Percentiles rank a stretch among this genome's conserved stretches.
These are phyloP conservation scores for Gallinago jamesoni DNA, from an alignment of 2,113 vertebrate species.

Conservation along the genomic window DNA sequence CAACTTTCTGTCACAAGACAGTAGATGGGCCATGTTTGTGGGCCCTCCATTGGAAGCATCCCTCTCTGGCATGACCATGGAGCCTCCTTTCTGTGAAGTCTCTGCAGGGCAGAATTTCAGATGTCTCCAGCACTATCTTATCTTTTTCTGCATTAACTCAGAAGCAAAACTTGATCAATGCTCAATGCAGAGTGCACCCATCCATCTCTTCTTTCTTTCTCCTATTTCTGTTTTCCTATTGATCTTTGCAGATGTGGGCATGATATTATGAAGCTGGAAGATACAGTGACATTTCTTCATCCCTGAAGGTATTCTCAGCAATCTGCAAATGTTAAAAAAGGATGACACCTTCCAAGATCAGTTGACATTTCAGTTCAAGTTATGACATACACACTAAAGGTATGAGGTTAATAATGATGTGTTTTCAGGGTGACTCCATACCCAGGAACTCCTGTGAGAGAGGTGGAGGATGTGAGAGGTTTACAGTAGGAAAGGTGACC, in stretches of 20 bases:
- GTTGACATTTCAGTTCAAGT: background rate
- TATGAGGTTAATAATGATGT: background rate
- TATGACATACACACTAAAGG: background rate
- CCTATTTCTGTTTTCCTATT: background rate
- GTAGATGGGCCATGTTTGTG: background rate
- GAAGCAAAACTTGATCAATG: background rate
- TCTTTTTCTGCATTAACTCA: background rate
- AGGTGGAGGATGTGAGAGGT: background rate
- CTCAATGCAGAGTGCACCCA: background rate
- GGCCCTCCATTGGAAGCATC: background rate
- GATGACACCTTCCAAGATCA: background rate
- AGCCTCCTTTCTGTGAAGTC: background rate
- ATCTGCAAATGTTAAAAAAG: background rate
- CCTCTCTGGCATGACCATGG: background rate
- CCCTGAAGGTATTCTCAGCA: background rate
- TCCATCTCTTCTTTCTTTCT: background rate
- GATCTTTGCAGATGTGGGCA: background rate
- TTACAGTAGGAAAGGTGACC: background rate
- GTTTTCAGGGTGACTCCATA: background rate
- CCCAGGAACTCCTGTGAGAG: background rate
- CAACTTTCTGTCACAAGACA: background rate
- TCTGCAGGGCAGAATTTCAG: background rate
- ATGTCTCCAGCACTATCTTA: background rate
- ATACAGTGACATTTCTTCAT: background rate
- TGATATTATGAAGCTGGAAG: background rate